Conservation (phyloP, 2,113 vertebrate genomes). For the Myiopsitta monachus region DNA sequence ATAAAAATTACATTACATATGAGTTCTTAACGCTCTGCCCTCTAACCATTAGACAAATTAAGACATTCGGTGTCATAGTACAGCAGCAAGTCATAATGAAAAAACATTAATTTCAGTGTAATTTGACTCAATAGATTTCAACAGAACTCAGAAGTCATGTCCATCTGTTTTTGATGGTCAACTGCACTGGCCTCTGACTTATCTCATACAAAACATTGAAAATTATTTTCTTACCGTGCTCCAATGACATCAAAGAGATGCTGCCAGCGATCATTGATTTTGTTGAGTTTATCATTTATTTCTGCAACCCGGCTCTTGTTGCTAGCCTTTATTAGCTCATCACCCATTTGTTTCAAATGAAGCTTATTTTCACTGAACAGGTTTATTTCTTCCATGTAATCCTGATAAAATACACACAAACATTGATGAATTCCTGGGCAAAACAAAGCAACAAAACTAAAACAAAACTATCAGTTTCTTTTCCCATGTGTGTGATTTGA, state of each 20-base stretch:
- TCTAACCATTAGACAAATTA: not conserved
- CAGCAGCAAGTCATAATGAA: not conserved
- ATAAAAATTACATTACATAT: not conserved
- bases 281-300: slow-evolving; percentile 87
- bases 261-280: slow-evolving; percentile 90
- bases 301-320: slow-evolving; percentile 83
- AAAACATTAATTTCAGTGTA: not conserved
- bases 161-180: not conserved
- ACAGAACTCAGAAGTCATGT: not conserved
- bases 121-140: not conserved
- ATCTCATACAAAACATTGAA: not conserved
- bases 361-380: slow-evolving; percentile 90
- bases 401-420: slow-evolving; percentile 73
- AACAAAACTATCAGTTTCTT: not conserved
- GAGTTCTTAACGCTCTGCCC: not conserved
- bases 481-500: not conserved
- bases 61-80: not conserved
- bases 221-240: slow-evolving; percentile 79
- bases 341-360: slow-evolving; percentile 88
- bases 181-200: not conserved
- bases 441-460: not conserved
- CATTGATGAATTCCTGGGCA: not conserved
- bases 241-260: slow-evolving; percentile 92
- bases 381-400: slow-evolving; percentile 96
- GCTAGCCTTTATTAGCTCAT: slow-evolving; percentile 88